Percentiles rank a stretch among this genome's conserved stretches.
Evolutionary conservation across 2,888 invertebrate species (phyloP).

Genomic region (Leptinotarsa peninsularis): DNA sequence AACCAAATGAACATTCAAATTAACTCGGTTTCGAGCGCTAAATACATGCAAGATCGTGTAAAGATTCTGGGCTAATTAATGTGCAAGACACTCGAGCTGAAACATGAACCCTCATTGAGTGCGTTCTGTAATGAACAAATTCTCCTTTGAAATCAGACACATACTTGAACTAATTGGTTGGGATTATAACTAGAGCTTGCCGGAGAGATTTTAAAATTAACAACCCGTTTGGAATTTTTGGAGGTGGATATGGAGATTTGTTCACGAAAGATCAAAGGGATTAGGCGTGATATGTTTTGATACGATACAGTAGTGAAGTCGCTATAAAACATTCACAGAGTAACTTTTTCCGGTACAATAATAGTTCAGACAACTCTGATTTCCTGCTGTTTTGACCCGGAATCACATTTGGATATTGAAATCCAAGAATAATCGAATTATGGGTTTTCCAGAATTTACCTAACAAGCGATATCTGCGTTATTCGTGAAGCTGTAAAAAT

Average conservation of each 20-base stretch:
- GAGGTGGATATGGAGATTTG: conserved; percentile 19
- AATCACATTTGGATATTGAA: too few relatives aligned
- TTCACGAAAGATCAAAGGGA: conserved; percentile 18
- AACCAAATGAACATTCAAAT: neutral
- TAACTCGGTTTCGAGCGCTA: neutral
- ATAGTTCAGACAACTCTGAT: neutral
- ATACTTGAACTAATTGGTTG: conserved; percentile 24
- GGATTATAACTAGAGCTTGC: conserved; percentile 2
- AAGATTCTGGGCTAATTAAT: conserved; percentile 3
- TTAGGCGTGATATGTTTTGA: neutral
- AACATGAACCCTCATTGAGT: conserved; percentile 7
- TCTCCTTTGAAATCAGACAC: conserved; percentile 23
- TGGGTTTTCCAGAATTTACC: too few relatives aligned
- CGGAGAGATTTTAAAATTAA: conserved; percentile 8
- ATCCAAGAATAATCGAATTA: too few relatives aligned
- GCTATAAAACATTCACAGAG: neutral
- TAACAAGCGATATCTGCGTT: too few relatives aligned
- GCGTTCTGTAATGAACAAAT: conserved; percentile 17
- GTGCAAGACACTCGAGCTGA: conserved; percentile 12
- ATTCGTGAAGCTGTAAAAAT: too few relatives aligned
- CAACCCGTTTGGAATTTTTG: conserved; percentile 6
- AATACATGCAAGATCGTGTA: neutral
- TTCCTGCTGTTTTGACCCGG: neutral
- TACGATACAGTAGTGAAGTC: neutral
- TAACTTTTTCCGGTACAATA: neutral